phyloP scores from a whole-genome alignment of 2,113 vertebrate species.

The Paralichthys olivaceus region DNA sequence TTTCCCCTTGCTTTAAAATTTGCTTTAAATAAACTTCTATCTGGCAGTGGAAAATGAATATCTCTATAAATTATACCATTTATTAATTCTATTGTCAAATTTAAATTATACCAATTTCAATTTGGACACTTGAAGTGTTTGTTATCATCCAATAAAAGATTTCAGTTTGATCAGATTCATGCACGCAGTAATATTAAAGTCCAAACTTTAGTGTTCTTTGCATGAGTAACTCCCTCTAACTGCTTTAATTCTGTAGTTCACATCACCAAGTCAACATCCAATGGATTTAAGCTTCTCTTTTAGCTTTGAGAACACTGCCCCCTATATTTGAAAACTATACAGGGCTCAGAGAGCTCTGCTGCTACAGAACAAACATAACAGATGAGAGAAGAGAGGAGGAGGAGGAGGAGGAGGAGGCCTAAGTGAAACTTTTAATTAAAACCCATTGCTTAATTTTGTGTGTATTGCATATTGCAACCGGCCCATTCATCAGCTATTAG shows the following conservation, averaged over 20 bases:
- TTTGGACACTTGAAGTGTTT: background rate
- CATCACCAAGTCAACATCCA: background rate
- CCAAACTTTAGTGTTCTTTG: no score
- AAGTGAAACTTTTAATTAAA: conserved; percentile 36
- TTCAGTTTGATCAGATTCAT: background rate
- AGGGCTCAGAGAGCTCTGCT: background rate
- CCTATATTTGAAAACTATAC: conserved; percentile 68
- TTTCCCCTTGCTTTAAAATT: no score
- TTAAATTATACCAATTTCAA: background rate
- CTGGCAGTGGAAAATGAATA: no score
- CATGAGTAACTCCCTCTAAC: background rate
- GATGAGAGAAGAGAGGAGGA: conserved; percentile 18
- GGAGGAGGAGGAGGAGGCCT: conserved; percentile 9
- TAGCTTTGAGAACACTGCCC: conserved; percentile 81
- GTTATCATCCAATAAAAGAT: background rate
- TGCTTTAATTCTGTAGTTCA: background rate
- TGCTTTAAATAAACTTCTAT: no score
- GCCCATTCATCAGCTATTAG: conserved; percentile 73
- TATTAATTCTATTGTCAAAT: background rate
- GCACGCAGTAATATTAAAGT: background rate
- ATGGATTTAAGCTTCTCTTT: conserved; percentile 21
- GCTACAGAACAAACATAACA: conserved; percentile 22
- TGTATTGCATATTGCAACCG: conserved; percentile 34
- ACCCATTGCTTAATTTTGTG: conserved; percentile 53
- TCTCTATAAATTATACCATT: no score